A percentile compares a stretch with the other conserved stretches of the same genome.
Evolutionary conservation across 2,797 vertebrate species (phyloP).

Genomic region (Thamnophis elegans): DNA sequence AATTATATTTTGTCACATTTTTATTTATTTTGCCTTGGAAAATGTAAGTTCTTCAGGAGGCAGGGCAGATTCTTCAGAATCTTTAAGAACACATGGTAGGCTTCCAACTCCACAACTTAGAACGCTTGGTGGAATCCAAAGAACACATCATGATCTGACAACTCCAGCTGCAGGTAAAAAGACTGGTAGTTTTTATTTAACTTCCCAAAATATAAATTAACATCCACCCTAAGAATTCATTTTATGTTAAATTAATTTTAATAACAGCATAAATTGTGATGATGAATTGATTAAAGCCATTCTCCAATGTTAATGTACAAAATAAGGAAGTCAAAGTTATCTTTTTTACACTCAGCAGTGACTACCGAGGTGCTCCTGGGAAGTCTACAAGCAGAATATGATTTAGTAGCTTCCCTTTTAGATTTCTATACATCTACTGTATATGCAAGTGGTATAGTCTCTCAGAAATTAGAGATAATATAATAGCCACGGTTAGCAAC

Average conservation of each 20-base stretch:
- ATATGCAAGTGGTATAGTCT: background rate
- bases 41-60: conserved; percentile 47
- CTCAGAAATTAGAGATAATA: background rate
- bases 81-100: conserved; percentile 67
- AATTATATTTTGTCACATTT: background rate
- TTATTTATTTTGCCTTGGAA: conserved; percentile 35
- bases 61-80: conserved; percentile 58
- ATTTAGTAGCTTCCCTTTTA: background rate
- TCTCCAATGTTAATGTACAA: background rate
- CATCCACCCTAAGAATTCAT: background rate
- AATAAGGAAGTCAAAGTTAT: background rate
- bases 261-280: background rate
- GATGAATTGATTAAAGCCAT: background rate
- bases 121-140: conserved; percentile 62
- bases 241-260: background rate
- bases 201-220: background rate
- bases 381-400: background rate
- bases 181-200: background rate
- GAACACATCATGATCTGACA: conserved; percentile 78
- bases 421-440: background rate
- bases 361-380: background rate
- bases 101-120: conserved; percentile 75
- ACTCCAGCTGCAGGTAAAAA: conserved; percentile 78
- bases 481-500: background rate
- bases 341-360: background rate